A percentile compares a stretch with the other conserved stretches of the same genome.
Evolutionary conservation across 2,797 vertebrate genomes (phyloP).

Genomic region (Pangasius krempfi): DNA sequence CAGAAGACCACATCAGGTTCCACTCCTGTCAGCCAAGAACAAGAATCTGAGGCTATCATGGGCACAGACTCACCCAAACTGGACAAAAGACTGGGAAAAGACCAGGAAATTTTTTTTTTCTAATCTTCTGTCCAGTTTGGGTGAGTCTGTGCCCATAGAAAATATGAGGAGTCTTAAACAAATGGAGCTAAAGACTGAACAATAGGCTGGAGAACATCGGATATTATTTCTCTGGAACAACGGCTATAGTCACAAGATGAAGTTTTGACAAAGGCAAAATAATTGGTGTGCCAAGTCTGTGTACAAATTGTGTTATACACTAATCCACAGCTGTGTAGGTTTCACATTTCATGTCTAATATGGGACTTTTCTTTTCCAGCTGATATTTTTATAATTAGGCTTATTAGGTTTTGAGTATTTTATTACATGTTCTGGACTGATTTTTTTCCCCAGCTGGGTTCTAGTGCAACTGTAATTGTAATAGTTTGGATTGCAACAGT

Average conservation of each 20-base stretch:
- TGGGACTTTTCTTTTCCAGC: not conserved
- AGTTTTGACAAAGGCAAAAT: not conserved
- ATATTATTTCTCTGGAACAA: conserved; percentile 13
- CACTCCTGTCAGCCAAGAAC: too few species aligned
- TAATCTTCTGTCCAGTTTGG: too few species aligned
- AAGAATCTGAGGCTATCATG: too few species aligned
- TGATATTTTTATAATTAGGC: conserved; percentile 10
- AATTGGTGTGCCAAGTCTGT: conserved; percentile 10
- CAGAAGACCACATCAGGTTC: too few species aligned
- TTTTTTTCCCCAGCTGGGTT: not conserved
- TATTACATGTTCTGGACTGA: not conserved
- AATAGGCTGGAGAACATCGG: not conserved
- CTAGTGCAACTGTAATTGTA: not conserved
- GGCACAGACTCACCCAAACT: too few species aligned
- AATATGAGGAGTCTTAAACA: not conserved
- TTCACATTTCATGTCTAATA: conserved; percentile 18
- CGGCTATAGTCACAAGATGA: not conserved
- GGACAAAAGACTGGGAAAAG: too few species aligned
- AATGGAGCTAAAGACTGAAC: not conserved
- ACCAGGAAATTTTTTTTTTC: too few species aligned
- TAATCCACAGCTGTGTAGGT: conserved; percentile 9
- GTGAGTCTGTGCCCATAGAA: not conserved
- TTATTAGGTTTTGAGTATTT: not conserved
- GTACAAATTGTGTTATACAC: conserved; percentile 13
- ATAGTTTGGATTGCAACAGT: conserved; percentile 7